These are phyloP conservation scores for Rousettus madagascariensis DNA, from an alignment of 2,797 vertebrate species.

Conservation along the genomic window DNA sequence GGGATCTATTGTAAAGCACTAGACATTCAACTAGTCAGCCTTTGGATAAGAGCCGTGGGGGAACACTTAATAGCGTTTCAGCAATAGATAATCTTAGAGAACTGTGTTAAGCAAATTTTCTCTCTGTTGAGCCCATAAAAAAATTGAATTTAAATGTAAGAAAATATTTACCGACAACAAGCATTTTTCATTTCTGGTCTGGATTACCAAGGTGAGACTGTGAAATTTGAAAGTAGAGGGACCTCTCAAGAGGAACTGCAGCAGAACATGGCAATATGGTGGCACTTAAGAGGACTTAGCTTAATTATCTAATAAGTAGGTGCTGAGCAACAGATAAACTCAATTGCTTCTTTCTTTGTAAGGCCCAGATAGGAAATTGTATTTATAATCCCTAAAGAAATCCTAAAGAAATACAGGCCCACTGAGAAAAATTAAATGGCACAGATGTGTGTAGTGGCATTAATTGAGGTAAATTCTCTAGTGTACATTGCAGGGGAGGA, in stretches of 20 bases:
- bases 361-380: neutral
- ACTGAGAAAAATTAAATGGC: neutral
- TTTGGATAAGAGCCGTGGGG: neutral
- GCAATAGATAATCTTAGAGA: neutral
- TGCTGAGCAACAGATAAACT: neutral
- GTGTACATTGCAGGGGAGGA: neutral
- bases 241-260: neutral
- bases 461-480: neutral
- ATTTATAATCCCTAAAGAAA: neutral
- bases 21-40: neutral
- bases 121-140: neutral
- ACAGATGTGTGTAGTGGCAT: neutral
- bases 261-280: neutral
- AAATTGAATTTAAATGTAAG: neutral
- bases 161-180: neutral
- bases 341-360: neutral
- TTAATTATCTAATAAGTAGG: slow-evolving; percentile 17
- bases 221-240: neutral
- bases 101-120: neutral
- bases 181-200: neutral
- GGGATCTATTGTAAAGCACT: neutral
- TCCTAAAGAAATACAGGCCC: neutral
- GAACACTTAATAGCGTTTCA: neutral
- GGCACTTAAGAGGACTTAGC: neutral
- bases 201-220: neutral